phyloP scores from a whole-genome alignment of 2,113 vertebrate species.

The Sialia sialis region DNA sequence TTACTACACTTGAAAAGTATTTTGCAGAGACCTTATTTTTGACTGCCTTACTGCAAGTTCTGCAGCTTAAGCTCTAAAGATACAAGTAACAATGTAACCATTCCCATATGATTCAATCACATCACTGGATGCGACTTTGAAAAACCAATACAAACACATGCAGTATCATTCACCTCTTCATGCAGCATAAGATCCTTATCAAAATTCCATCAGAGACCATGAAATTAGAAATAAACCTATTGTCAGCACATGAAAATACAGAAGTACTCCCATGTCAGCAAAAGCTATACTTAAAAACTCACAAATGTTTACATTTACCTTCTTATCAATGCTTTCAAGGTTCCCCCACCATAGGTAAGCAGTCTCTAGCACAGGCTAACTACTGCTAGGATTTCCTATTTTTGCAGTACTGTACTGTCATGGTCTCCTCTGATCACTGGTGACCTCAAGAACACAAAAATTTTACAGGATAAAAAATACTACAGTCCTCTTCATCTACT shows the following conservation, averaged over 20 bases:
- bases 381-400: neutral
- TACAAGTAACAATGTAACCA: neutral
- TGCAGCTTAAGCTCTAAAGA: neutral
- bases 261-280: neutral
- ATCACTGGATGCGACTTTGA: neutral
- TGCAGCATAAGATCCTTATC: neutral
- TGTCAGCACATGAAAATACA: neutral
- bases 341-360: rapidly evolving
- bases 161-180: neutral
- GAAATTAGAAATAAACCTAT: neutral
- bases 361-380: neutral
- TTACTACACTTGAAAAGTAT: neutral
- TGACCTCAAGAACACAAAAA: neutral
- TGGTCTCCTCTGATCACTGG: rapidly evolving
- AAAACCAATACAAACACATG: neutral
- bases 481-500: neutral
- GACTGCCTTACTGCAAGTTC: neutral
- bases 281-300: neutral
- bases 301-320: neutral
- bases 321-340: neutral
- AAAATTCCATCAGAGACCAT: neutral
- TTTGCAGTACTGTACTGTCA: neutral
- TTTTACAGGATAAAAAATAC: neutral
- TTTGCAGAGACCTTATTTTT: neutral
- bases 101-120: neutral